Evolutionary conservation across 1,140 invertebrate genomes (phyloP), one percentile per base, ranked within the genome.

Genomic region (Marisa cornuarietis): DNA sequence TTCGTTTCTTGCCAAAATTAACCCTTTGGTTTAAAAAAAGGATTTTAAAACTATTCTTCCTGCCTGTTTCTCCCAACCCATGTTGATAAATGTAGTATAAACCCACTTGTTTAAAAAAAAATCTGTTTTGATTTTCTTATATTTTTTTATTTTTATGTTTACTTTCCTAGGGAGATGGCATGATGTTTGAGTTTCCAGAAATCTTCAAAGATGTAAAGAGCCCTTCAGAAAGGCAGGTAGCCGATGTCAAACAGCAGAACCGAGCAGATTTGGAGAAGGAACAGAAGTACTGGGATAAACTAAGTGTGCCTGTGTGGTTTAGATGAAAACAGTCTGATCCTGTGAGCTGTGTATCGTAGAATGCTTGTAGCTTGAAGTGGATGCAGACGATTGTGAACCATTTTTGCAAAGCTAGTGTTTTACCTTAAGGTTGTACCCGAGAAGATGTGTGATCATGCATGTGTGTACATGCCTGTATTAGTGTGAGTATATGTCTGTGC

Each of bases 141-240:
- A n/a, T 31, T 31, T 8, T 58, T 31, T 81, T 52, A 18, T 54
- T 69, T 62, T 31, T 76, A 13, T 71, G n/a, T 11, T 7, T 31
- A 5, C 10, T 71, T 71, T 83, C 77, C 7, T 78, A 86, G 85
- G 82, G 49, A 31, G 69, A 80, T 49, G 83, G 82, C 9, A n/a
- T 76, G 11, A 82, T 79, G 3, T 86, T 86, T 83, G 82, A 83
- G 16, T 85, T 85, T 71, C 85, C 84, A 49, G 84, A 84, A 18
- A 77, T 85, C 18, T 82, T 82, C 68, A 66, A 74, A n/a, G 83
- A 75, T 18, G 72, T 72, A n/a, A 78, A 73, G 71, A 13, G 52
- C 5, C 52, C 63, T 1, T 11, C 73, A 31, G 77, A 82, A 20
- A 82, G 79, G 78, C 77, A 83, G 31, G n/a, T 80, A 22, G 78